Conservation (phyloP, 2,888 invertebrate genomes). For the Ormia ochracea region DNA sequence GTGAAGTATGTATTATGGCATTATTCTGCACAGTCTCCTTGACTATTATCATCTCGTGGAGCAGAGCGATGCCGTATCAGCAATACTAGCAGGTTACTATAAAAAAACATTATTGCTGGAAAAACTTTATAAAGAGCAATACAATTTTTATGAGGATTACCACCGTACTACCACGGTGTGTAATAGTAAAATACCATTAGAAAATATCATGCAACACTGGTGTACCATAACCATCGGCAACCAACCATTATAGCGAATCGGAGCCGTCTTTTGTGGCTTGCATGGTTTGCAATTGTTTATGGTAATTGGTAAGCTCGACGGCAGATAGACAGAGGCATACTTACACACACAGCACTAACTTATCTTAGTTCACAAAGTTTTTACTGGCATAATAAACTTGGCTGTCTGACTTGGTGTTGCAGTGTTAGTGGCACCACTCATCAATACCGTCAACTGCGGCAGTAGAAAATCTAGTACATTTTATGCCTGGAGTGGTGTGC, state of each 20-base stretch:
- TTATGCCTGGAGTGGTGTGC: conserved; percentile 39
- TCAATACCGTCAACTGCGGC: conserved; percentile 7
- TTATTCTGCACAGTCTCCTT: background rate
- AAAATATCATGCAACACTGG: conserved; percentile 36
- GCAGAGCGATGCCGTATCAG: conserved; percentile 50
- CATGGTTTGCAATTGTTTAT: conserved; percentile 13
- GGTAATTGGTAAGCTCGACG: conserved; percentile 16
- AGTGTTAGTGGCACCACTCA: background rate
- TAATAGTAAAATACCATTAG: conserved; percentile 40
- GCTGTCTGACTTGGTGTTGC: conserved; percentile 21
- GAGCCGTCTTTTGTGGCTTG: conserved; percentile 18
- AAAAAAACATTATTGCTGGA: conserved; percentile 36
- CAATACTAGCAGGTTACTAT: conserved; percentile 45
- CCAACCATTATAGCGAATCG: conserved; percentile 30
- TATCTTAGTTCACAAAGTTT: conserved; percentile 52
- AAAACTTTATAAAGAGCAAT: conserved; percentile 22
- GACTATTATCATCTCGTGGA: conserved; percentile 26
- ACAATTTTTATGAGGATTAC: background rate
- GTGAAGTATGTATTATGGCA: background rate
- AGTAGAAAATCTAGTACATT: conserved; percentile 24
- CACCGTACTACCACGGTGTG: background rate
- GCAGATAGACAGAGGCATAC: background rate
- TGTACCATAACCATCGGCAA: conserved; percentile 42
- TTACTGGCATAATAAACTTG: conserved; percentile 40
- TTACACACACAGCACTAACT: background rate